phyloP scores from a whole-genome alignment of 2,888 invertebrate species.

The Nymphalis urticae region DNA sequence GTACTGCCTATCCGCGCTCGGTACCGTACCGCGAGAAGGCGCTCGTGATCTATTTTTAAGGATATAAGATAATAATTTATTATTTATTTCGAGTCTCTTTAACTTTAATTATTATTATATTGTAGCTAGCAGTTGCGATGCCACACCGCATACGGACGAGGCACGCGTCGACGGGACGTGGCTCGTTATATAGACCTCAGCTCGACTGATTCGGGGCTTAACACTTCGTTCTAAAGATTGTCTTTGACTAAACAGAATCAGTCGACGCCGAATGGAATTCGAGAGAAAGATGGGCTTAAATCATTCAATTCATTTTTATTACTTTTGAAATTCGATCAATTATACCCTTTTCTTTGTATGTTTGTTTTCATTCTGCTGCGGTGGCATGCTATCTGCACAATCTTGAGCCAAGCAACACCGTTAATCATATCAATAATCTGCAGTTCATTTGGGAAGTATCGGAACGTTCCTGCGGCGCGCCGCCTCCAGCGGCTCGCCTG shows the following conservation, averaged over 20 bases:
- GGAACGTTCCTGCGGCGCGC: constrained; percentile 50
- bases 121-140: constrained; percentile 73
- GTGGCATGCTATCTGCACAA: constrained; percentile 43
- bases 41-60: constrained; percentile 82
- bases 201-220: constrained; percentile 55
- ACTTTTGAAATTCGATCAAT: constrained; percentile 15
- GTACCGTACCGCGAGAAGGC: constrained; percentile 80
- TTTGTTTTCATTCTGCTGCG: constrained; percentile 37
- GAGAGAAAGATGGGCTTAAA: constrained; percentile 57
- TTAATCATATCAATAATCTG: constrained; percentile 58
- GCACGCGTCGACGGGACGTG: constrained; percentile 74
- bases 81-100: constrained; percentile 82
- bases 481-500: constrained; percentile 57
- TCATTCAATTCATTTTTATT: constrained; percentile 10
- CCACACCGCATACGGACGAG: constrained; percentile 78
- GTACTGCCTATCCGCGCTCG: constrained; percentile 80
- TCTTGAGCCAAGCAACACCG: constrained; percentile 47
- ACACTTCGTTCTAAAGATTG: constrained; percentile 19
- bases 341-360: constrained; percentile 32
- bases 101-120: constrained; percentile 76
- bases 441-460: constrained; percentile 60
- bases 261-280: constrained; percentile 52
- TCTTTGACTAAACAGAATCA: constrained; percentile 49
- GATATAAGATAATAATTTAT: constrained; percentile 82
- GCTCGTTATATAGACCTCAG: constrained; percentile 54